A percentile compares a stretch with the other conserved stretches of the same genome.
Conservation (phyloP, 2,797 vertebrate species). For the Gymnoscopelus microlampas region DNA sequence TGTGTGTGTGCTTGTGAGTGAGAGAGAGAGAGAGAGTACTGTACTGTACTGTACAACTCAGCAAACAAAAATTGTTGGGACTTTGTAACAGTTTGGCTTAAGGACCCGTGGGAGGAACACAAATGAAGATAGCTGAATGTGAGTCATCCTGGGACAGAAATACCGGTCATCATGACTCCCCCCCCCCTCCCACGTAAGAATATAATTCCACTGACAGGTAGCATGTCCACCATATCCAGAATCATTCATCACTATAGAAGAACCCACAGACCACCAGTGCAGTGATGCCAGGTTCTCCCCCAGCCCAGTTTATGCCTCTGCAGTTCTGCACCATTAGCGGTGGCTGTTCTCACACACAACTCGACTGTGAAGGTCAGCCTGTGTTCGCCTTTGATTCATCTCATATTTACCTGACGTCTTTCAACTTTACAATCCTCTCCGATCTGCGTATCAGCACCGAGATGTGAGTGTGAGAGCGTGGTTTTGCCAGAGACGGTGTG, state of each 20-base stretch:
- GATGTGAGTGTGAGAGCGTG: not conserved
- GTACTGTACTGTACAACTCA: too few species aligned
- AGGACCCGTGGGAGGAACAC: too few species aligned
- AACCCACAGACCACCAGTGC: constrained; percentile 59
- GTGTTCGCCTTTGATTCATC: constrained; percentile 39
- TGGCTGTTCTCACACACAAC: constrained; percentile 46
- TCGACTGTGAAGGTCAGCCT: constrained; percentile 61
- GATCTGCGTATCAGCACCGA: constrained; percentile 6
- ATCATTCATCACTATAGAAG: constrained; percentile 35
- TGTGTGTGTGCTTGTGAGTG: not conserved
- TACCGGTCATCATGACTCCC: too few species aligned
- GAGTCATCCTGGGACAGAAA: too few species aligned
- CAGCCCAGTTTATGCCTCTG: constrained; percentile 11
- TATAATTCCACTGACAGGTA: constrained; percentile 29
- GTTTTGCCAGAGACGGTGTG: constrained; percentile 6
- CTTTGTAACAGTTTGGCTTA: too few species aligned
- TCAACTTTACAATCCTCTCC: constrained; percentile 45
- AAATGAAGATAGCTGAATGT: too few species aligned
- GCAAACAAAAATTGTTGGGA: too few species aligned
- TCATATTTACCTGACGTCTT: constrained; percentile 27
- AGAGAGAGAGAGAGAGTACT: too few species aligned
- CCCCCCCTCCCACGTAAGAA: too few species aligned
- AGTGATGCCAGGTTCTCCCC: constrained; percentile 10
- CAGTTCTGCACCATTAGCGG: constrained; percentile 70
- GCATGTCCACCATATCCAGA: constrained; percentile 37